phyloP scores from a whole-genome alignment of 1,140 invertebrate species.

The Ceratina calcarata region DNA sequence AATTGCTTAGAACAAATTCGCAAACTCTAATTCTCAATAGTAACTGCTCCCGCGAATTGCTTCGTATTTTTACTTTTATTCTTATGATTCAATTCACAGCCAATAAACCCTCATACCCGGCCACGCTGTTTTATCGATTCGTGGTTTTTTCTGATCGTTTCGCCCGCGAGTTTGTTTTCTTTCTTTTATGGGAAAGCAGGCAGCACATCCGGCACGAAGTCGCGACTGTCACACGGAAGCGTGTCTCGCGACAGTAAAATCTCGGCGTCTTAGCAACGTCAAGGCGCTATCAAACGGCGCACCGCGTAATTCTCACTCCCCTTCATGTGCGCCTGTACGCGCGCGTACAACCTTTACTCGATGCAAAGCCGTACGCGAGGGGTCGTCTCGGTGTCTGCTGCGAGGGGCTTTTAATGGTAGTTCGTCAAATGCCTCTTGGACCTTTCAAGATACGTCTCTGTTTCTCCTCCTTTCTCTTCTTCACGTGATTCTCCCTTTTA shows the following conservation, averaged over 20 bases:
- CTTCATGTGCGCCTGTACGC: background rate
- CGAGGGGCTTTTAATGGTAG: slow-evolving; percentile 51
- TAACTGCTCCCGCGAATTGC: no score
- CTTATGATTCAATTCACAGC: no score
- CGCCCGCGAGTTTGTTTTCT: background rate
- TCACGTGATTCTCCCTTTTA: background rate
- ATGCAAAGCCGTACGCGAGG: slow-evolving; percentile 6
- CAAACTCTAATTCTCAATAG: no score
- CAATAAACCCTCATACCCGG: background rate
- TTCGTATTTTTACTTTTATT: no score
- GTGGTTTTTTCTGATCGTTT: background rate
- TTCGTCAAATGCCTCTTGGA: slow-evolving; percentile 25
- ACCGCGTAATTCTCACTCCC: background rate
- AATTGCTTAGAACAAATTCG: no score
- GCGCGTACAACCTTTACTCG: slow-evolving; percentile 21
- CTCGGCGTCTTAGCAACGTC: slow-evolving; percentile 66
- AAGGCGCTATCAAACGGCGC: slow-evolving; percentile 69
- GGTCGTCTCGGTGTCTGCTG: slow-evolving; percentile 20
- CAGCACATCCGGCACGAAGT: background rate
- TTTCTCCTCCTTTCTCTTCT: background rate
- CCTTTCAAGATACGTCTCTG: background rate
- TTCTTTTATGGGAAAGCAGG: background rate
- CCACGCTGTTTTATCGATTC: slow-evolving; percentile 5
- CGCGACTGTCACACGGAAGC: slow-evolving; percentile 59
- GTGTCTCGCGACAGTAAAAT: slow-evolving; percentile 72